Base-by-base conservation (phyloP, 1,140 invertebrate species). In the Drosophila bocqueti region DNA sequence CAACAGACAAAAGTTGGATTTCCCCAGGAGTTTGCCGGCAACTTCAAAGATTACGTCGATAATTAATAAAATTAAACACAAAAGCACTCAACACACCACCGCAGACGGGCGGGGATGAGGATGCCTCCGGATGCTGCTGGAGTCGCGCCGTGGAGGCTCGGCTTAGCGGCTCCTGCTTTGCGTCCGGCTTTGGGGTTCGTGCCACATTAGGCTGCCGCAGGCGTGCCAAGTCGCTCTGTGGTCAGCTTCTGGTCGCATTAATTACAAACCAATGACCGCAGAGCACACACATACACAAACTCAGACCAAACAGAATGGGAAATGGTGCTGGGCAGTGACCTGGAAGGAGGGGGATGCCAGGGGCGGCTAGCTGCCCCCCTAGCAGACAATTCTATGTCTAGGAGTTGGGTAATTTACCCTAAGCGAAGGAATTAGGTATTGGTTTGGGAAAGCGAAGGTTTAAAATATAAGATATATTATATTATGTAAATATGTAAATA, bases 1-100 rank as follows among this genome's bases (percentile, higher is more conserved):
- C 38, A 60, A 61, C 64, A 67, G 64, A 67, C 58, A 43, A 73
- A 73, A 52, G 69, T 73, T 72, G 26, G 36, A 40, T 64, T 72
- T 71, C 49, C 26, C 38, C 67, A 21, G 57, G 45, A 68, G 46
- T 47, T 69, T 36, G 29, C 64, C 38, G 46, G 59, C 50, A 85
- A 90, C 81, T 89, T 90, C 78, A 84, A 89, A 89, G 85, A 89
- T 89, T 89, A 89, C 71, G 61, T 63, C 72, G 81, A 90, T 82
- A 89, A 89, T 90, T 90, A 89, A 89, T 89, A 89, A 90, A 90
- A 89, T 89, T 89, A 89, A 85, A 79, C 75, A 84, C 74, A 90
- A 90, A 89, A 90, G 85, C 81, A 79, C 78, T 85, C 82, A 81
- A 69, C 55, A 58, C 47, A 21, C 29, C 38, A 76, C 74, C 74